These are phyloP conservation scores for Drymonia ruficornis DNA, from an alignment of 2,888 invertebrate genomes.

Conservation along the genomic window DNA sequence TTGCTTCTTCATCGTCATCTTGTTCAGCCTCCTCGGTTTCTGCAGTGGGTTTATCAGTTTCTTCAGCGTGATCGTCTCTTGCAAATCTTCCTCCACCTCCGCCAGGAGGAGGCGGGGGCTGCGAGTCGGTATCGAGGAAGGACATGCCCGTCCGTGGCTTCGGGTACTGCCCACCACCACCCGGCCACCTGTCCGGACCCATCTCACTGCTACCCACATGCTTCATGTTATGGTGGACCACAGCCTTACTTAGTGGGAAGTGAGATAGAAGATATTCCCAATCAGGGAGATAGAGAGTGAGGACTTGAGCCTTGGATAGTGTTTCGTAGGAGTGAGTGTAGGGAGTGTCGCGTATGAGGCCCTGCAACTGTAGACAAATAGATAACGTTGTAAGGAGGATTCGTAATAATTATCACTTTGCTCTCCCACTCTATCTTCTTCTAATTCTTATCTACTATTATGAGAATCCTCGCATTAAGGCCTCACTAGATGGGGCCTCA, in stretches of 20 bases:
- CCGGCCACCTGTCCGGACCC: conserved; percentile 1
- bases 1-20: not conserved
- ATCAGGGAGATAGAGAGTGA: conserved; percentile 57
- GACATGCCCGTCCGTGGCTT: not conserved
- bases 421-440: no score
- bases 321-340: conserved; percentile 61
- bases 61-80: not conserved
- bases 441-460: no score
- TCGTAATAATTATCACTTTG: no score
- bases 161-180: not conserved
- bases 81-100: not conserved
- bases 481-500: no score
- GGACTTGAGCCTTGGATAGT: conserved; percentile 56
- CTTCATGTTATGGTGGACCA: conserved; percentile 47
- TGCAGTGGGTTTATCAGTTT: not conserved
- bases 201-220: conserved; percentile 9
- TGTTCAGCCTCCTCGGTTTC: not conserved
- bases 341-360: conserved; percentile 53
- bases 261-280: conserved; percentile 65
- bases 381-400: not conserved
- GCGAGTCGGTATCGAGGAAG: not conserved
- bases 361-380: conserved; percentile 57
- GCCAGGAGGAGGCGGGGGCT: not conserved
- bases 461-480: no score
- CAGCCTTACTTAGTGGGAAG: conserved; percentile 57